phyloP scores from a whole-genome alignment of 1,140 invertebrate genomes.

The Amyelois transitella region DNA sequence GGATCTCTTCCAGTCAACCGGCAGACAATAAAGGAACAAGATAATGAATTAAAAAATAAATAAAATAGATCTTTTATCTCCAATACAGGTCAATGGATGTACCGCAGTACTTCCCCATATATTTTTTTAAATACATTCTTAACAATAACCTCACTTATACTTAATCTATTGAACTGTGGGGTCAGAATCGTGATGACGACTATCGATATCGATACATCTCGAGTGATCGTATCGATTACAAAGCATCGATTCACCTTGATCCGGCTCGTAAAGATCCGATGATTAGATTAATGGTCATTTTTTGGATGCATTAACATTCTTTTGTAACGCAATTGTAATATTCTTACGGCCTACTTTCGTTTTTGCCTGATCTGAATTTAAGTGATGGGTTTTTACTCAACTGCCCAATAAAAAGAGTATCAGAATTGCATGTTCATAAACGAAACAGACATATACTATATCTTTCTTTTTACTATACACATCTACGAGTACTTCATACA shows the following conservation, averaged over 20 bases:
- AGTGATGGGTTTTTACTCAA: background rate
- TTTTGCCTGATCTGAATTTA: background rate
- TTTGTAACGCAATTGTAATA: background rate
- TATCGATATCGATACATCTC: conserved; percentile 3
- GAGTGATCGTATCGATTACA: conserved; percentile 10
- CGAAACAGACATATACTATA: too few relatives aligned
- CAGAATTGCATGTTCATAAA: too few relatives aligned
- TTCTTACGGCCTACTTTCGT: background rate
- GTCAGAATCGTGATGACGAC: conserved; percentile 1
- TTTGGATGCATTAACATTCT: conserved; percentile 7
- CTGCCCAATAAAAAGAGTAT: too few relatives aligned
- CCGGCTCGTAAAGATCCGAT: conserved; percentile 1
- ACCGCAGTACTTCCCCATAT: background rate
- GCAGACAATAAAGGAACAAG: too few relatives aligned
- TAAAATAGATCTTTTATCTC: background rate
- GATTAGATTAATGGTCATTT: conserved; percentile 3
- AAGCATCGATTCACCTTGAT: conserved; percentile 6
- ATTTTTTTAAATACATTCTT: background rate
- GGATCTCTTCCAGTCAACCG: too few relatives aligned
- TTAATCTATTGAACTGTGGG: conserved; percentile 3
- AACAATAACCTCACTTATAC: conserved; percentile 17
- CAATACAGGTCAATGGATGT: background rate
- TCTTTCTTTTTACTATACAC: too few relatives aligned
- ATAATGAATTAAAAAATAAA: too few relatives aligned
- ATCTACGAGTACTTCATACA: too few relatives aligned